Evolutionary conservation across 2,888 invertebrate genomes (phyloP).

Genomic region (Caenorhabditis imperialis): DNA sequence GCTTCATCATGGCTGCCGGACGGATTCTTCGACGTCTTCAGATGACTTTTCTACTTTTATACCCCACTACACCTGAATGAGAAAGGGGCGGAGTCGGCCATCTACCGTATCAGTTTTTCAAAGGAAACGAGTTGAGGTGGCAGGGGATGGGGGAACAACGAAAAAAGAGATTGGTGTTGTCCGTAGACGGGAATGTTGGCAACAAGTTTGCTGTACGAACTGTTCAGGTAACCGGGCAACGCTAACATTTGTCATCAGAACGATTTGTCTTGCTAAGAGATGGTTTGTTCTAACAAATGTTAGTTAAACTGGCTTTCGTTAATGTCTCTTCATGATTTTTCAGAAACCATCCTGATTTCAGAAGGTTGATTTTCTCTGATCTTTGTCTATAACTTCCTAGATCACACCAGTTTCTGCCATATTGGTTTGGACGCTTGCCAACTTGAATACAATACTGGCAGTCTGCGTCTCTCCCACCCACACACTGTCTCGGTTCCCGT

Average conservation of each 20-base stretch:
- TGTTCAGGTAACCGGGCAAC: no score
- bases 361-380: no score
- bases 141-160: background rate
- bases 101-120: slow-evolving; percentile 32
- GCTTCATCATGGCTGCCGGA: slow-evolving; percentile 15
- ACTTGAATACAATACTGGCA: background rate
- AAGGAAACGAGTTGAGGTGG: slow-evolving; percentile 14
- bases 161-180: slow-evolving; percentile 9
- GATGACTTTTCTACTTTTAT: slow-evolving; percentile 7
- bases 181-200: slow-evolving; percentile 6
- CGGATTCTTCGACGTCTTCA: slow-evolving; percentile 3
- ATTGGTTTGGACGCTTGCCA: slow-evolving; percentile 26
- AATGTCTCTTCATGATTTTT: no score
- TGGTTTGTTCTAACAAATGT: background rate
- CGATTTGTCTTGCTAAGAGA: no score
- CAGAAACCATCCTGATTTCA: no score
- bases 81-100: slow-evolving; percentile 16
- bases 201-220: slow-evolving; percentile 32
- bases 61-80: background rate
- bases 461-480: slow-evolving; percentile 2
- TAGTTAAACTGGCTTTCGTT: no score
- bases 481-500: slow-evolving; percentile 11
- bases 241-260: no score
- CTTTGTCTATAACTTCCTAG: no score
- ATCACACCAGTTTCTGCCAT: no score